Evolutionary conservation across 2,113 vertebrate species (phyloP), one percentile per base, ranked within the genome.

Genomic region (Zapornia atra): DNA sequence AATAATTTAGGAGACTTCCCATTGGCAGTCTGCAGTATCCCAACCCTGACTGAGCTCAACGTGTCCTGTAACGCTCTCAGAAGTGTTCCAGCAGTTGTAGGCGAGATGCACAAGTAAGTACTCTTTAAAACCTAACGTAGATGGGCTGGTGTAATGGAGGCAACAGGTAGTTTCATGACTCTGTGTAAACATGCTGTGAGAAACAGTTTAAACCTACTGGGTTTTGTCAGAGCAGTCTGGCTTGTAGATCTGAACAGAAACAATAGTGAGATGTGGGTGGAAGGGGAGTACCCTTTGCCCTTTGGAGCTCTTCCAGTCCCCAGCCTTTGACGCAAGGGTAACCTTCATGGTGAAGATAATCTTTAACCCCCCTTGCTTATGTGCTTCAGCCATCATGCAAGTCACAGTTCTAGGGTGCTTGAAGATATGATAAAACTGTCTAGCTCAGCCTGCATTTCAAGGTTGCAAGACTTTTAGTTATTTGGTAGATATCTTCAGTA

Each of bases 1-100:
- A 99, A 99, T 97, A 99, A 99, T 90, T 98, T 99, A 77, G 98
- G 98, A 90, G 98, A 98, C 59, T 99, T 99, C 91, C 99, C 99
- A 5, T 59, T 98, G 95, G 98, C 98, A 24, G 98, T 99, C 85
- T 99, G 99, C 94, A 97, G 97, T 94, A 99, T 99, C 94, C 97
- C 98, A 60, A 99, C 98, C 2, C 98, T 99, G 95, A 98, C 98
- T 1, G 99, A 99, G 90, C 98, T 99, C 97, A 99, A 99, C 28
- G 98, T 99, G 97, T 99, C 99, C 96, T 99, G 99, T 97, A 99
- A 99, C 79, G 98, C 98, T 94, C 98, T 99, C 93, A 97, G 89
- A 95, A 98, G 84, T 7, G 96, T 99, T 96, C 99, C 99, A 38
- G 94, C 98, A 72, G 97, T 96, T 15, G 98, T 99, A 42, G 98